These are phyloP conservation scores for Metellina segmentata DNA, from an alignment of 2,888 invertebrate genomes.

Conservation along the genomic window DNA sequence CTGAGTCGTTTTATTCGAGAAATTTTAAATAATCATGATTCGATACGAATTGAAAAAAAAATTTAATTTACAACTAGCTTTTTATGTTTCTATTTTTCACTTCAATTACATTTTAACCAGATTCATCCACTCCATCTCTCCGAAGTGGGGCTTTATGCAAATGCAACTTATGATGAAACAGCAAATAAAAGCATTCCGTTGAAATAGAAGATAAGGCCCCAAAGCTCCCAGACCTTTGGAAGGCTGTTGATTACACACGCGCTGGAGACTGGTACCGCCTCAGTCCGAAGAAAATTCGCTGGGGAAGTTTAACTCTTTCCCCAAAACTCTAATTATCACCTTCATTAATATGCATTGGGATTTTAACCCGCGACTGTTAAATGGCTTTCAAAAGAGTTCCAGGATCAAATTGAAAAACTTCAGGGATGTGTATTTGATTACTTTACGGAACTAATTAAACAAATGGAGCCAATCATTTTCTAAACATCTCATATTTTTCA, in stretches of 20 bases:
- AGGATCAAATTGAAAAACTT: slow-evolving; percentile 74
- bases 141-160: neutral
- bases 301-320: slow-evolving; percentile 34
- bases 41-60: neutral
- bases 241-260: slow-evolving; percentile 44
- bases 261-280: slow-evolving; percentile 18
- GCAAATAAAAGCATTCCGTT: neutral
- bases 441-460: slow-evolving; percentile 74
- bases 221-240: neutral
- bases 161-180: neutral
- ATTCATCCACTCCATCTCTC: neutral
- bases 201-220: slow-evolving; percentile 1
- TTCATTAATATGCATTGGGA: slow-evolving; percentile 76
- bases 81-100: slow-evolving; percentile 2
- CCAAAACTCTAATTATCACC: slow-evolving; percentile 70
- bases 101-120: neutral
- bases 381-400: slow-evolving; percentile 57
- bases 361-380: slow-evolving; percentile 58
- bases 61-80: neutral
- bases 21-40: neutral
- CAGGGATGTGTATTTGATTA: slow-evolving; percentile 69
- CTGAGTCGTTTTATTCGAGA: neutral
- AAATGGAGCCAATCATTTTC: slow-evolving; percentile 49
- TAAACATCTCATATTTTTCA: slow-evolving; percentile 22
- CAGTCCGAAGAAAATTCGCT: slow-evolving; percentile 13